Percentiles rank a stretch among this genome's conserved stretches.
These are phyloP conservation scores for Uloborus plumipes DNA, from an alignment of 2,888 invertebrate species.

Conservation along the genomic window DNA sequence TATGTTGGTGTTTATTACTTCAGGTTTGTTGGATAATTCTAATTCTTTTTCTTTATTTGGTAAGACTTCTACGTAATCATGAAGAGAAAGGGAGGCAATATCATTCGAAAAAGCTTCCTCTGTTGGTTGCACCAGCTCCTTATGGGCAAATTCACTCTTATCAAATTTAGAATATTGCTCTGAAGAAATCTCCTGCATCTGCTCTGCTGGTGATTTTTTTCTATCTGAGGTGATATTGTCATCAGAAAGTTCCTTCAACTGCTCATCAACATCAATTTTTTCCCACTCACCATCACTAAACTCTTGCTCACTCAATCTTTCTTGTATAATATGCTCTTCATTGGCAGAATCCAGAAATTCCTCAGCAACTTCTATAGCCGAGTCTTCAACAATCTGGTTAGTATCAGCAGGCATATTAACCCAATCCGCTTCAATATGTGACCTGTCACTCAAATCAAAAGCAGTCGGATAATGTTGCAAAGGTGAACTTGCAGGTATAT, in stretches of 20 bases:
- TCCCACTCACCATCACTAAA: slow-evolving; percentile 53
- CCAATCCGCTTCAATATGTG: slow-evolving; percentile 40
- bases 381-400: slow-evolving; percentile 2
- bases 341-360: neutral
- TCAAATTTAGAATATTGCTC: too few species aligned
- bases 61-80: too few species aligned
- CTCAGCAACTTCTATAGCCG: neutral
- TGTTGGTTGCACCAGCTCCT: too few species aligned
- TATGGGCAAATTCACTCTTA: too few species aligned
- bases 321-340: neutral
- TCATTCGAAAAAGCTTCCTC: too few species aligned
- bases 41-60: too few species aligned
- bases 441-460: slow-evolving; percentile 34
- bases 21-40: too few species aligned
- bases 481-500: slow-evolving; percentile 10
- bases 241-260: neutral
- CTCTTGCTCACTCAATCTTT: slow-evolving; percentile 3
- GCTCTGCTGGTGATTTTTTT: neutral
- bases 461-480: slow-evolving; percentile 48
- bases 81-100: too few species aligned
- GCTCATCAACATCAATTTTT: slow-evolving; percentile 36
- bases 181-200: too few species aligned
- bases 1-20: too few species aligned
- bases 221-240: neutral
- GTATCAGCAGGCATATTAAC: slow-evolving; percentile 20